Conservation (phyloP, 1,140 invertebrate species). For the Diorhabda carinulata region DNA sequence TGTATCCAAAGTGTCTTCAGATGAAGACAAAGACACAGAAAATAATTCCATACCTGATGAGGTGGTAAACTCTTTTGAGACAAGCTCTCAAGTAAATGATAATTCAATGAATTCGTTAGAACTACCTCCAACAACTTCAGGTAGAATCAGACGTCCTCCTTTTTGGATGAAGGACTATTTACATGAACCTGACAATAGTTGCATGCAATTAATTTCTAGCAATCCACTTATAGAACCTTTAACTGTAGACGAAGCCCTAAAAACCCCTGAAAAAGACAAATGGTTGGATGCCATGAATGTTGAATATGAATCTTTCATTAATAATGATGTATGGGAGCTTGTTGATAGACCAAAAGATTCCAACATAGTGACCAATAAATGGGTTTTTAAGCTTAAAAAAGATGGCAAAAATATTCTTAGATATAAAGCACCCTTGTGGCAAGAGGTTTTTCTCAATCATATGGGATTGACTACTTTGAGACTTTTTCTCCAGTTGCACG, state of each 20-base stretch:
- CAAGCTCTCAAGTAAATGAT: too few relatives aligned
- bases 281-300: background rate
- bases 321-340: background rate
- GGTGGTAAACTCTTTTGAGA: background rate
- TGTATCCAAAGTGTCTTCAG: too few relatives aligned
- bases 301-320: background rate
- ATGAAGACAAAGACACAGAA: too few relatives aligned
- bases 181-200: constrained; percentile 3
- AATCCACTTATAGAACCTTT: background rate
- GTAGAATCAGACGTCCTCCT: background rate
- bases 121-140: background rate
- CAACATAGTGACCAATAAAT: background rate
- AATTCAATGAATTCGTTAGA: background rate
- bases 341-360: background rate
- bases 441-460: background rate
- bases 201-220: background rate
- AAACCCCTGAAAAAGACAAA: background rate
- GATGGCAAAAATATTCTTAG: background rate
- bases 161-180: background rate
- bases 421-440: background rate
- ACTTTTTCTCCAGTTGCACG: constrained; percentile 35
- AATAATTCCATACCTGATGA: too few relatives aligned
- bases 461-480: background rate
- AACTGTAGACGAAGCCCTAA: background rate
- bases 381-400: background rate